Evolutionary conservation across 2,888 invertebrate genomes (phyloP), one percentile per base, ranked within the genome.

Genomic region (Peribatodes rhomboidaria): DNA sequence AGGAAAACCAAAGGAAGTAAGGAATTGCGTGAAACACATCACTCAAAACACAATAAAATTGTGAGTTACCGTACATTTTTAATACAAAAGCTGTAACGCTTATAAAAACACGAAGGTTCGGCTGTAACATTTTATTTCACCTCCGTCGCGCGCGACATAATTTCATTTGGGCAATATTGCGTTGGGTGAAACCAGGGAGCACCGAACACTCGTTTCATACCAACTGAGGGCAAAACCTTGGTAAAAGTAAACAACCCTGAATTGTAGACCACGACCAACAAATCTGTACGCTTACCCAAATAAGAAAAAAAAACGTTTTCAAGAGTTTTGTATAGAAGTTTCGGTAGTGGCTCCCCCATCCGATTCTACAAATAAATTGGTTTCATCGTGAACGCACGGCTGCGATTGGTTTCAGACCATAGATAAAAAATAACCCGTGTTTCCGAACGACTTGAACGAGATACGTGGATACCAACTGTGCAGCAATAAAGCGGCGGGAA

Each of bases 131-230:
- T 53, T 41, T 41, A 53, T 53, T 53, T 53, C 22, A 46, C 16
- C 27, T 61, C 49, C 41, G 54, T 39, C n/a, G 33, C 39, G 20
- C 14, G 46, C 42, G 62, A 65, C 53, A 68, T 49, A 65, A 58
- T 60, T 61, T 64, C 42, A 67, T 68, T 68, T 61, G 55, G 35
- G 47, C 67, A 50, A 55, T 65, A 64, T 65, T 65, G 62, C 52
- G 61, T 33, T 14, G 18, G 54, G 53, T 59, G 59, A 65, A 68
- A 67, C 63, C 70, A 63, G 27, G 41, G n/a, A 41, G 1, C 22
- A 9, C 20, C 18, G 2, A 18, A 42, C 41, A 42, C 42, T 20
- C 20, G 20, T 35, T 50, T 50, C 37, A 18, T 18, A 46, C 22
- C 0, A 35, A 13, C 35, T 35, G 35, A 13, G 35, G 11, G n/a